Conservation (phyloP, 2,888 invertebrate genomes). For the Xestia sexstrigata region DNA sequence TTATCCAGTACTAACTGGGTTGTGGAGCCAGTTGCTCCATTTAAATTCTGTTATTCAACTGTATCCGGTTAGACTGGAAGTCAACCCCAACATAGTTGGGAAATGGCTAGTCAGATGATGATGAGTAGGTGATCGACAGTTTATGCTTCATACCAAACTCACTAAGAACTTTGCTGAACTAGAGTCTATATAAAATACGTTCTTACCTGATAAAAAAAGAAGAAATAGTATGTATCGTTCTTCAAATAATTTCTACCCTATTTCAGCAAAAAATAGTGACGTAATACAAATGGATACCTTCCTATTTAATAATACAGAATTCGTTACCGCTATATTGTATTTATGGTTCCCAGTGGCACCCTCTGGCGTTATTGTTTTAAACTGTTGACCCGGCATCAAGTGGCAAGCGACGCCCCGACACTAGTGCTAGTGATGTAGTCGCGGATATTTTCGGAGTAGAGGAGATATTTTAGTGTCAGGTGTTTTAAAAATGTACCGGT, state of each 20-base stretch:
- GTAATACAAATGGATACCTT: conserved; percentile 34
- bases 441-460: conserved; percentile 11
- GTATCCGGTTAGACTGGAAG: neutral
- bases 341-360: conserved; percentile 64
- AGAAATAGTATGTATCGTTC: neutral
- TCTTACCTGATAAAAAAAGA: neutral
- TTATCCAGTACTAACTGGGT: neutral
- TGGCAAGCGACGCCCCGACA: conserved; percentile 64
- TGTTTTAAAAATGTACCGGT: neutral
- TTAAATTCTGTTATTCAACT: neutral
- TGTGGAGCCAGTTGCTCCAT: neutral
- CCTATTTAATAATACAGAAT: conserved; percentile 54
- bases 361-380: conserved; percentile 68
- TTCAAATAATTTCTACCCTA: neutral
- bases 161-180: neutral
- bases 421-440: conserved; percentile 54
- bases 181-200: neutral
- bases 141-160: neutral
- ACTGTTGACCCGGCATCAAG: conserved; percentile 70
- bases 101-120: neutral
- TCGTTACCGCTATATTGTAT: conserved; percentile 60
- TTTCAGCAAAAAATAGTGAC: neutral
- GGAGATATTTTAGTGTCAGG: neutral
- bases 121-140: neutral
- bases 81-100: neutral